Evolutionary conservation across 2,113 vertebrate species (phyloP).

Genomic region (Anseranas semipalmata): DNA sequence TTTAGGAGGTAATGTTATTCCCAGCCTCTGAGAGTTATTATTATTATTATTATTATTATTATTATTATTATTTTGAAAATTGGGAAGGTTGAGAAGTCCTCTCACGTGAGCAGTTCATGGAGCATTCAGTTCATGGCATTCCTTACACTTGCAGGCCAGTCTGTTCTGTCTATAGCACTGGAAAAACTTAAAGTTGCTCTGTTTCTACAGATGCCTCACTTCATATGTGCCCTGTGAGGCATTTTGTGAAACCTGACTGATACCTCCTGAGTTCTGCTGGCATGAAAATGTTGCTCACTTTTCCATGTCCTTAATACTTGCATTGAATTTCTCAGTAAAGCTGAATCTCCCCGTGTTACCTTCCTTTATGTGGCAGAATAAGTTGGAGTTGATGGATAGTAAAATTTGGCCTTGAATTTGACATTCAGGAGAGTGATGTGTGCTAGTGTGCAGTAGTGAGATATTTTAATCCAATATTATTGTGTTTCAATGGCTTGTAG

Average conservation of each 20-base stretch:
- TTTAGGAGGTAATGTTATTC: rapidly evolving
- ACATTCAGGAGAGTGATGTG: not conserved
- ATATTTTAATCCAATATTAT: not conserved
- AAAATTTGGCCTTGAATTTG: not conserved
- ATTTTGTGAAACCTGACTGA: not conserved
- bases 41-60: too few species aligned
- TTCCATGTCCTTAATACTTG: not conserved
- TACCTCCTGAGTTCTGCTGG: not conserved
- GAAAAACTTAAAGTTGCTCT: not conserved
- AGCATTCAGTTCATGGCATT: not conserved
- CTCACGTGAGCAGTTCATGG: not conserved
- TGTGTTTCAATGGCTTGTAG: not conserved
- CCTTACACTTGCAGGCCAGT: too few species aligned
- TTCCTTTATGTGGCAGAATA: not conserved
- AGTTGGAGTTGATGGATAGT: not conserved
- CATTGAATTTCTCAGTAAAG: not conserved
- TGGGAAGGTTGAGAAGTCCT: not conserved
- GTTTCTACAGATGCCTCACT: not conserved
- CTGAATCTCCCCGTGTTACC: not conserved
- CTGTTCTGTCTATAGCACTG: not conserved
- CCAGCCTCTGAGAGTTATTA: not conserved
- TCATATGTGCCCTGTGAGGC: not conserved
- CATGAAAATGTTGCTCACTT: not conserved
- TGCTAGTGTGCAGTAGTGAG: not conserved
- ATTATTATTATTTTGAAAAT: not conserved